Percentiles rank a stretch among this genome's conserved stretches.
Conservation (phyloP, 2,888 invertebrate species). For the Beris chalybata region DNA sequence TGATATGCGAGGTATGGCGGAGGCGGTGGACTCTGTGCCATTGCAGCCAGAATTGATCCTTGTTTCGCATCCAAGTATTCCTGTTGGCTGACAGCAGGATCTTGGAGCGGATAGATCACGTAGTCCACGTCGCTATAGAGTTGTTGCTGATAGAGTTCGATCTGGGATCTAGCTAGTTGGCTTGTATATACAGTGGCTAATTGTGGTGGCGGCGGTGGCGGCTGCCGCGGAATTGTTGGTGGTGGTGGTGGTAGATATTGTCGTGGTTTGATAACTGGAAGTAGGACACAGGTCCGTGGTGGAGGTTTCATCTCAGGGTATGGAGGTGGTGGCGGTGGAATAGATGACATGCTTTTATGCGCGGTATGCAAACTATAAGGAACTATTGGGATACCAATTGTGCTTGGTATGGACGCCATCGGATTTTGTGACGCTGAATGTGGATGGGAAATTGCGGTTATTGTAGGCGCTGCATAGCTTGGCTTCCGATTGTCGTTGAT, state of each 20-base stretch:
- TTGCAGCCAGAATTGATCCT: slow-evolving; percentile 64
- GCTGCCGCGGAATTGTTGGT: slow-evolving; percentile 64
- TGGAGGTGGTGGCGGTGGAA: slow-evolving; percentile 55
- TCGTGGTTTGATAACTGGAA: slow-evolving; percentile 66
- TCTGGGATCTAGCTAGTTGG: slow-evolving; percentile 72
- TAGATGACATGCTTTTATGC: slow-evolving; percentile 64
- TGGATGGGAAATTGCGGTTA: slow-evolving; percentile 26
- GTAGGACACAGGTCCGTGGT: slow-evolving; percentile 60
- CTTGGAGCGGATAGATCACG: slow-evolving; percentile 87
- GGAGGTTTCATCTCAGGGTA: slow-evolving; percentile 59
- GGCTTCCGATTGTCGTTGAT: slow-evolving; percentile 66
- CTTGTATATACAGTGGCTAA: slow-evolving; percentile 73
- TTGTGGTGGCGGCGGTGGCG: slow-evolving; percentile 66
- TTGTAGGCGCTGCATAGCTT: slow-evolving; percentile 57
- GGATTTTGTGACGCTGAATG: slow-evolving; percentile 46
- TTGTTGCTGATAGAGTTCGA: slow-evolving; percentile 86
- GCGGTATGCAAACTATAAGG: slow-evolving; percentile 63
- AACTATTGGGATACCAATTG: slow-evolving; percentile 56
- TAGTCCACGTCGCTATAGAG: slow-evolving; percentile 90
- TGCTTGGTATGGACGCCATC: slow-evolving; percentile 49
- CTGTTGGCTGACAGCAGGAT: slow-evolving; percentile 86
- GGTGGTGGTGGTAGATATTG: slow-evolving; percentile 68
- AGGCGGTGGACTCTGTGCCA: slow-evolving; percentile 64
- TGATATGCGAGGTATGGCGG: slow-evolving; percentile 62
- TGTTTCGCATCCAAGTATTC: slow-evolving; percentile 89